Percentiles rank a stretch among this genome's conserved stretches.
Evolutionary conservation across 2,113 vertebrate species (phyloP).

Genomic region (Cairina moschata): DNA sequence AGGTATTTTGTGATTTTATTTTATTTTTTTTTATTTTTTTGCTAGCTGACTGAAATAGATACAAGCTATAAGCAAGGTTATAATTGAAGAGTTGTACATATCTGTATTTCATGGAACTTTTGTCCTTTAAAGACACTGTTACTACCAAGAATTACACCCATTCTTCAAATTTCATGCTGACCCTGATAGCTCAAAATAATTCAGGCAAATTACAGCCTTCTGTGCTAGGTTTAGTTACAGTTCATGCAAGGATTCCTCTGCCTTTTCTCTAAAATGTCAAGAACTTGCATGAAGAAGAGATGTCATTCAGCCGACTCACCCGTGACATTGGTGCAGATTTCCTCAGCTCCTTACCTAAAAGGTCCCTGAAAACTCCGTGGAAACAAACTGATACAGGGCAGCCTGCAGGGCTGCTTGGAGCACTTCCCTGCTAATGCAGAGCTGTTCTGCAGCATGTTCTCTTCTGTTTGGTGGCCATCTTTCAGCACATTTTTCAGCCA

Average conservation of each 20-base stretch:
- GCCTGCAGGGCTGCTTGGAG: background rate
- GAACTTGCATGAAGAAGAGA: background rate
- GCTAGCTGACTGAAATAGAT: background rate
- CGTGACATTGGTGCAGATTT: background rate
- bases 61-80: background rate
- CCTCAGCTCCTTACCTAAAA: background rate
- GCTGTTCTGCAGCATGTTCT: background rate
- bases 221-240: background rate
- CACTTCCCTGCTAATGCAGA: background rate
- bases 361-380: background rate
- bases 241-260: background rate
- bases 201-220: background rate
- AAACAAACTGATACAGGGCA: background rate
- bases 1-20: background rate
- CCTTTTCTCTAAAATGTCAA: background rate
- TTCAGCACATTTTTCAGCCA: background rate
- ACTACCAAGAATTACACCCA: background rate
- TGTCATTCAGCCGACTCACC: background rate
- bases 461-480: background rate
- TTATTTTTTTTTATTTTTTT: no score
- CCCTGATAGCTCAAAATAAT: background rate
- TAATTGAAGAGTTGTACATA: background rate
- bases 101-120: background rate
- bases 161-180: background rate
- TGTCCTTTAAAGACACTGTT: background rate